Conservation (phyloP, 2,888 invertebrate genomes). For the Harpagoxenus sublaevis region DNA sequence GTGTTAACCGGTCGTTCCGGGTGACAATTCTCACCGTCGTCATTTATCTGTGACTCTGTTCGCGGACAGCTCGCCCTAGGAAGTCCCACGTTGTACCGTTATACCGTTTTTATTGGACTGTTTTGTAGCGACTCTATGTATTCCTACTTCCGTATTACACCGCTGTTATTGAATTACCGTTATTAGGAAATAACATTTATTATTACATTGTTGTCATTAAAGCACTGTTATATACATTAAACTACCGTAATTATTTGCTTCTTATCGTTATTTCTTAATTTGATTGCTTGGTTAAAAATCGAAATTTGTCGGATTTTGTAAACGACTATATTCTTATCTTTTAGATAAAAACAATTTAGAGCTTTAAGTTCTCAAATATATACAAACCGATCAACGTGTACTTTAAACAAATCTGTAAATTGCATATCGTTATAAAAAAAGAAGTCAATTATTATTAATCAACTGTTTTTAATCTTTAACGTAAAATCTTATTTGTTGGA, state of each 20-base stretch:
- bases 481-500: background rate
- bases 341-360: background rate
- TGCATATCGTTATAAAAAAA: background rate
- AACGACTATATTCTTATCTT: background rate
- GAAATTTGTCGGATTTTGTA: background rate
- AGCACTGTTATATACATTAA: background rate
- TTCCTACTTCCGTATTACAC: conserved; percentile 3
- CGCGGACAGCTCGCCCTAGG: conserved; percentile 83
- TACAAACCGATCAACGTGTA: background rate
- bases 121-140: background rate
- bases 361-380: background rate
- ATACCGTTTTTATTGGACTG: background rate
- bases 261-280: background rate
- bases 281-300: background rate
- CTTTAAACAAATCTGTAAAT: conserved; percentile 4
- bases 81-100: conserved; percentile 72
- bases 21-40: conserved; percentile 76
- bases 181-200: background rate
- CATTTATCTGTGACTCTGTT: conserved; percentile 79
- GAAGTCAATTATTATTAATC: background rate
- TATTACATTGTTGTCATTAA: background rate
- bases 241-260: background rate
- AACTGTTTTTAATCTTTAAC: background rate
- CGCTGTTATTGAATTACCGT: background rate
- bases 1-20: conserved; percentile 80